Conservation (phyloP, 1,140 invertebrate genomes). For the Anagrus nilaparvatae region DNA sequence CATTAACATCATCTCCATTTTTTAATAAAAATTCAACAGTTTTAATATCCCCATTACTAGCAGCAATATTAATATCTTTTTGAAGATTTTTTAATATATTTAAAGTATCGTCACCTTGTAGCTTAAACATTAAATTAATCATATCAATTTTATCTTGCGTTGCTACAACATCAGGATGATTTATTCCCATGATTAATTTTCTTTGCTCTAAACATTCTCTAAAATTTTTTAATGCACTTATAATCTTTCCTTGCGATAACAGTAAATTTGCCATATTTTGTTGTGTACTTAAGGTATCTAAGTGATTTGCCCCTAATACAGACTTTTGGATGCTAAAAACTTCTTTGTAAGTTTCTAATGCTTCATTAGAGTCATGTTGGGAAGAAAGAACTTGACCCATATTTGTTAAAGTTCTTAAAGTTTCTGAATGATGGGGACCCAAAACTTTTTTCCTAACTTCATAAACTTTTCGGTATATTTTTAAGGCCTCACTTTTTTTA, state of each 20-base stretch:
- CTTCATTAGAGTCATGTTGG: no score
- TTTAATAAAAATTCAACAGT: slow-evolving; percentile 5
- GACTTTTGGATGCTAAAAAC: slow-evolving; percentile 4
- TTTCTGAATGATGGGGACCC: slow-evolving; percentile 12
- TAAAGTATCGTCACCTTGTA: neutral
- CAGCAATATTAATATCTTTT: neutral
- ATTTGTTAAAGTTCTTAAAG: slow-evolving; percentile 13
- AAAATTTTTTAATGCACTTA: slow-evolving; percentile 6
- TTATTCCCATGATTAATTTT: neutral
- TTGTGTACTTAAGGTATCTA: slow-evolving; percentile 14
- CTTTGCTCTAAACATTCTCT: neutral
- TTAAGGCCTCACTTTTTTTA: neutral
- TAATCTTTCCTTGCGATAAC: slow-evolving; percentile 9
- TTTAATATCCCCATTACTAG: neutral
- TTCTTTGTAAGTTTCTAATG: neutral
- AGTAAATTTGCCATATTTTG: slow-evolving; percentile 13
- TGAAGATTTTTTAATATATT: neutral
- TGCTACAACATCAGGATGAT: neutral
- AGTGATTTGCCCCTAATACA: slow-evolving; percentile 15
- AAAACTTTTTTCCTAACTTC: slow-evolving; percentile 12
- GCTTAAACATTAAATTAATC: neutral
- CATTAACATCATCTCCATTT: slow-evolving; percentile 8
- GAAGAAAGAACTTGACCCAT: no score
- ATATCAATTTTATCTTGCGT: neutral
- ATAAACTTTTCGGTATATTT: neutral